Evolutionary conservation across 2,113 vertebrate species (phyloP).

Genomic region (Pachycephala philippinensis): DNA sequence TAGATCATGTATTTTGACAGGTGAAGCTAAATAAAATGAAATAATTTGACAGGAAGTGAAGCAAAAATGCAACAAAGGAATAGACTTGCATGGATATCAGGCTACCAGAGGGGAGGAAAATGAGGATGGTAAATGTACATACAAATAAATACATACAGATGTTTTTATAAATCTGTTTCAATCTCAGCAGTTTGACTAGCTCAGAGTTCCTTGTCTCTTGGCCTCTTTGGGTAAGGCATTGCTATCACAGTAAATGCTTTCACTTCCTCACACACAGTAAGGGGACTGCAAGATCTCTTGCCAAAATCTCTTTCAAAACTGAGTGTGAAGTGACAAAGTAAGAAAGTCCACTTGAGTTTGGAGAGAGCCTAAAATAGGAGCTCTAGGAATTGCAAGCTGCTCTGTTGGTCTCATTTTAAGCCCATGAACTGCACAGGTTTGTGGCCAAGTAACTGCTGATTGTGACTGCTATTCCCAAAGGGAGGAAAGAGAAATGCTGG

Average conservation of each 20-base stretch:
- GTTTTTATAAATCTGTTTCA: neutral
- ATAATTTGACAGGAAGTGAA: slow-evolving; percentile 42
- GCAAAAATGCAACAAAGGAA: slow-evolving; percentile 12
- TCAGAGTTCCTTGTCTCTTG: neutral
- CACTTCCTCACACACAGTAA: neutral
- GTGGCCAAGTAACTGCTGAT: neutral
- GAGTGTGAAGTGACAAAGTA: neutral
- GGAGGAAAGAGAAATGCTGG: slow-evolving; percentile 19
- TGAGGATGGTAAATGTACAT: neutral
- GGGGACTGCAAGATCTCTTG: neutral
- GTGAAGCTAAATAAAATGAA: slow-evolving; percentile 47
- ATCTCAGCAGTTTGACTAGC: neutral
- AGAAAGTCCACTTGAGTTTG: neutral
- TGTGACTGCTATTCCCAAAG: slow-evolving; percentile 28
- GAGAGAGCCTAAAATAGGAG: neutral
- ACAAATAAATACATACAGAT: neutral
- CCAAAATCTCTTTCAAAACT: slow-evolving; percentile 7
- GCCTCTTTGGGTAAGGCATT: neutral
- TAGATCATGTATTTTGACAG: slow-evolving; percentile 54
- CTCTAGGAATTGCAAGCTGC: neutral
- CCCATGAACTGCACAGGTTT: neutral
- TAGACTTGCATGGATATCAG: neutral
- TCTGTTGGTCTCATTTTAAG: neutral
- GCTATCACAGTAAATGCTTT: neutral
- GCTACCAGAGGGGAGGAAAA: neutral